phyloP scores from a whole-genome alignment of 2,113 vertebrate species.

The Pelodiscus sinensis region DNA sequence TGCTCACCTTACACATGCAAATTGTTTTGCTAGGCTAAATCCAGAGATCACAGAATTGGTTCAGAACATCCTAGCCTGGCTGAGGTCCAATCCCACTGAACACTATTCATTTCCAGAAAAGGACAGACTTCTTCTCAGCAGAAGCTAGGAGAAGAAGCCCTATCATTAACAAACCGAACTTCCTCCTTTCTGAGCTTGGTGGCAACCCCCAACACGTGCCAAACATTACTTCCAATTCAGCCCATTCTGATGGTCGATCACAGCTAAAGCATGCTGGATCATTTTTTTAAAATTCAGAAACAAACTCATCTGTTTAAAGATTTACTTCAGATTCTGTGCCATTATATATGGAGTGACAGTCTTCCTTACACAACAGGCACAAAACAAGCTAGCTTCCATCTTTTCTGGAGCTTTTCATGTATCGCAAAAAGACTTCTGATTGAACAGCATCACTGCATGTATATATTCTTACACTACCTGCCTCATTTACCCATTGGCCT shows the following conservation, averaged over 20 bases:
- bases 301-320: background rate
- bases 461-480: background rate
- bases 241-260: background rate
- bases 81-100: background rate
- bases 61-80: background rate
- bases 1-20: background rate
- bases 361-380: background rate
- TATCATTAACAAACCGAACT: accelerated
- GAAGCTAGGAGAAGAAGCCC: background rate
- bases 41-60: background rate
- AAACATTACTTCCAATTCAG: background rate
- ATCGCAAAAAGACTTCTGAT: background rate
- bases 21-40: background rate
- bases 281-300: background rate
- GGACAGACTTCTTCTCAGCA: accelerated
- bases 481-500: background rate
- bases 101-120: background rate
- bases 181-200: background rate
- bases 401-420: background rate
- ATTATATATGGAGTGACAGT: background rate
- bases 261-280: background rate
- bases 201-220: background rate
- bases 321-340: background rate
- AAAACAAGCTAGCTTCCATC: background rate
- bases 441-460: background rate